Conservation (phyloP, 2,888 invertebrate species). For the Coremacera marginata region DNA sequence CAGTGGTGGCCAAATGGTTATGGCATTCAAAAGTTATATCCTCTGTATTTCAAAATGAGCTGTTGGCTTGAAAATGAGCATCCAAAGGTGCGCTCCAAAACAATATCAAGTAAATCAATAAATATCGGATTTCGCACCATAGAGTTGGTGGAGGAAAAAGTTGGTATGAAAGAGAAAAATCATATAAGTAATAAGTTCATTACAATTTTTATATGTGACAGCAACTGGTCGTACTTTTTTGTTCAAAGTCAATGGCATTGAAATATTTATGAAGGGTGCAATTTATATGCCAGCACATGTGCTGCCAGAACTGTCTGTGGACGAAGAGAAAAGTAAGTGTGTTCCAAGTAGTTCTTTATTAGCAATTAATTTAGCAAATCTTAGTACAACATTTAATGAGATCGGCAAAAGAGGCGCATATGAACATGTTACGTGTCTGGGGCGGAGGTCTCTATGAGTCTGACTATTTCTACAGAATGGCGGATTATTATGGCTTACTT, state of each 20-base stretch:
- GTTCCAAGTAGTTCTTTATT: neutral
- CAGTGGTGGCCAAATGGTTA: constrained; percentile 98
- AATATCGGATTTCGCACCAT: constrained; percentile 88
- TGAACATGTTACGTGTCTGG: constrained; percentile 96
- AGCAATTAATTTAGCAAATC: neutral
- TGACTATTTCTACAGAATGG: constrained; percentile 87
- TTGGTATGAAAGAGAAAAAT: constrained; percentile 50
- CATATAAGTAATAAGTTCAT: neutral
- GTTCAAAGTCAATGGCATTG: constrained; percentile 85
- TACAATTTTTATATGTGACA: constrained; percentile 48
- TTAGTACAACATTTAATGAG: constrained; percentile 75
- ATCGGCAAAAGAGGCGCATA: constrained; percentile 81
- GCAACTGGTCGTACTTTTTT: constrained; percentile 82
- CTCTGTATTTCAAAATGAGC: constrained; percentile 71
- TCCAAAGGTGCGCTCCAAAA: constrained; percentile 52
- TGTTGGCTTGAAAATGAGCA: constrained; percentile 56
- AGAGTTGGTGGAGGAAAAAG: constrained; percentile 81
- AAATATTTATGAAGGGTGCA: constrained; percentile 93
- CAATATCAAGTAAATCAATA: constrained; percentile 70
- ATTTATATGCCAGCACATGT: constrained; percentile 92
- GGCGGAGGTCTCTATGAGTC: constrained; percentile 96
- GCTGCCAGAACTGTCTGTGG: constrained; percentile 80
- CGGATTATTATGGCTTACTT: constrained; percentile 90
- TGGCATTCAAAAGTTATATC: constrained; percentile 83
- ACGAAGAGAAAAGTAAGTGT: constrained; percentile 68